Percentiles rank a stretch among this genome's conserved stretches.
Evolutionary conservation across 1,140 invertebrate species (phyloP).

Genomic region (Pseudomyrmex pallidus): DNA sequence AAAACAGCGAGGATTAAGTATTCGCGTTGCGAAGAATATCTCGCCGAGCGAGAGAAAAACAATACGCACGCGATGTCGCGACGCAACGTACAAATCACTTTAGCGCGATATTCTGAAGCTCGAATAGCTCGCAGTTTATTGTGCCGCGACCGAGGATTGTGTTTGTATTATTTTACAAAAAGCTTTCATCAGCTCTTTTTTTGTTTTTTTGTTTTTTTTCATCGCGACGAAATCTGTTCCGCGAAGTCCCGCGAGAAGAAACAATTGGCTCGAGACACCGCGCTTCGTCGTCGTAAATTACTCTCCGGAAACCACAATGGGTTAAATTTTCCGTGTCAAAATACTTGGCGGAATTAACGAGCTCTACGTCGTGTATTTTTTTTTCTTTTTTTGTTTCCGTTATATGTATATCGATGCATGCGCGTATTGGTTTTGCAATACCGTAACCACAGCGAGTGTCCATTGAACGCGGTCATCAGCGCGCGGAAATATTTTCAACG

Average conservation of each 20-base stretch:
- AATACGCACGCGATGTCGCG: not conserved
- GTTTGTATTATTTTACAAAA: constrained; percentile 4
- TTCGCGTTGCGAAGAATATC: constrained; percentile 3
- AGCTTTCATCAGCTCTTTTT: not conserved
- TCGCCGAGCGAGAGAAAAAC: not conserved
- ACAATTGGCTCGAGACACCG: too few species aligned
- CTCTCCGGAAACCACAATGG: too few species aligned
- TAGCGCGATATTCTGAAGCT: not conserved
- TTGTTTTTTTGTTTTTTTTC: too few species aligned
- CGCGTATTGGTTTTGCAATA: too few species aligned
- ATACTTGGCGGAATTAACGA: too few species aligned
- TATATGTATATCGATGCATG: too few species aligned
- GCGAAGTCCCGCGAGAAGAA: too few species aligned
- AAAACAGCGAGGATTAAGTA: constrained; percentile 23
- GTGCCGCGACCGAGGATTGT: not conserved
- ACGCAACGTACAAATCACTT: constrained; percentile 6
- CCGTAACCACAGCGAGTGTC: not conserved
- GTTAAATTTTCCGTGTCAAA: too few species aligned
- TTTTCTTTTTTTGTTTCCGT: too few species aligned
- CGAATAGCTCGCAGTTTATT: constrained; percentile 5
- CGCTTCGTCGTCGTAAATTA: too few species aligned
- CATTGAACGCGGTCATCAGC: not conserved
- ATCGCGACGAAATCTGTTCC: too few species aligned
- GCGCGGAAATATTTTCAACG: constrained; percentile 44
- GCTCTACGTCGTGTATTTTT: too few species aligned